Conservation (phyloP, 1,140 invertebrate genomes). For the Choristoneura fumiferana region DNA sequence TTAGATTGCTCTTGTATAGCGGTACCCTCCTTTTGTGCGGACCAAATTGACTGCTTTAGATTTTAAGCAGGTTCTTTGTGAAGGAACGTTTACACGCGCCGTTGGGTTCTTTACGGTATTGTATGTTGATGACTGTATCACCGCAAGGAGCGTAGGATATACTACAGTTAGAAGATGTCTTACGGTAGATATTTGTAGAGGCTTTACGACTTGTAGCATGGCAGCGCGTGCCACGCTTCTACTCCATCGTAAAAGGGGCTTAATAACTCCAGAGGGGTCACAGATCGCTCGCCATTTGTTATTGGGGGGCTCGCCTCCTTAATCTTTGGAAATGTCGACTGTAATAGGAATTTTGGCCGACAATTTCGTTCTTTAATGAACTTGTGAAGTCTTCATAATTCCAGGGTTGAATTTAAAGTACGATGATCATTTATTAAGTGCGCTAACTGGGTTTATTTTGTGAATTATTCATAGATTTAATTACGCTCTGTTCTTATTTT, state of each 20-base stretch:
- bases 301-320: constrained; percentile 27
- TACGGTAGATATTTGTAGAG: too few species aligned
- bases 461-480: constrained; percentile 20
- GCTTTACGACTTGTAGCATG: too few species aligned
- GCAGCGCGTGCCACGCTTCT: too few species aligned
- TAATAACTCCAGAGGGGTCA: constrained; percentile 40
- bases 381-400: constrained; percentile 45
- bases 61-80: constrained; percentile 47
- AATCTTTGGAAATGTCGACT: constrained; percentile 41
- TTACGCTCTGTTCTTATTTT: not conserved
- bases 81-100: not conserved
- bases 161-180: too few species aligned
- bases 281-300: constrained; percentile 40
- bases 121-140: too few species aligned
- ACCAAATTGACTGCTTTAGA: constrained; percentile 53
- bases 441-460: constrained; percentile 32
- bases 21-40: constrained; percentile 25
- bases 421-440: constrained; percentile 34
- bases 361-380: constrained; percentile 52
- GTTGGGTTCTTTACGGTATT: too few species aligned
- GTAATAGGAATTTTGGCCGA: constrained; percentile 36
- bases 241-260: not conserved
- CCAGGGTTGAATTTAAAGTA: constrained; percentile 7
- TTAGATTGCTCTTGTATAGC: constrained; percentile 34
- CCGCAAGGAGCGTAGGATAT: too few species aligned